A percentile compares a stretch with the other conserved stretches of the same genome.
Conservation (phyloP, 1,140 invertebrate genomes). For the Cydia pomonella region DNA sequence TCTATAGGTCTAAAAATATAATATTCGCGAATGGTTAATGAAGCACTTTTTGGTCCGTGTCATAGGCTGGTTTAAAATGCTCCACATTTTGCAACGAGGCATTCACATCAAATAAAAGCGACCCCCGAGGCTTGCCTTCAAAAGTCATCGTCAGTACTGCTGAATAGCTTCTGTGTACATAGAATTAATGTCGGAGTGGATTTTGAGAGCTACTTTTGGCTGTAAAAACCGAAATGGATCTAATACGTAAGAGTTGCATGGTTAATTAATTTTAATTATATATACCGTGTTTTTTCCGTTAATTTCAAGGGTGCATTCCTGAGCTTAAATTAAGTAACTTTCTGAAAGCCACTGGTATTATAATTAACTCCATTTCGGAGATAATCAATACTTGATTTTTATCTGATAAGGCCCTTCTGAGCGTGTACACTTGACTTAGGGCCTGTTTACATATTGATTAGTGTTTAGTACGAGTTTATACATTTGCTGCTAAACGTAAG, state of each 20-base stretch:
- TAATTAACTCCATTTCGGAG: too few relatives aligned
- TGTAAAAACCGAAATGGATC: background rate
- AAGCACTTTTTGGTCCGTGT: background rate
- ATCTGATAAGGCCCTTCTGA: too few relatives aligned
- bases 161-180: conserved; percentile 12
- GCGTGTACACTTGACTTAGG: too few relatives aligned
- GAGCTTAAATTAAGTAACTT: too few relatives aligned
- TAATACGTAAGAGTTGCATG: background rate
- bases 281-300: too few relatives aligned
- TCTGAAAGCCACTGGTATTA: too few relatives aligned
- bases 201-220: background rate
- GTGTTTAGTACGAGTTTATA: too few relatives aligned
- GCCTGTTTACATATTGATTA: too few relatives aligned
- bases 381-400: too few relatives aligned
- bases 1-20: background rate
- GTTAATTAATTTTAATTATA: background rate
- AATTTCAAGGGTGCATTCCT: too few relatives aligned
- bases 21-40: background rate
- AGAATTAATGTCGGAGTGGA: conserved; percentile 12
- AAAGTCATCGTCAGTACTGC: conserved; percentile 18
- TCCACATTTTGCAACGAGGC: conserved; percentile 6
- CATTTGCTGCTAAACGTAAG: too few relatives aligned
- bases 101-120: conserved; percentile 19
- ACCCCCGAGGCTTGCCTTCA: conserved; percentile 8
- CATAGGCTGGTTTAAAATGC: conserved; percentile 13